A percentile compares a stretch with the other conserved stretches of the same genome.
These are phyloP conservation scores for Salvelinus sp. DNA, from an alignment of 2,113 vertebrate species.

Conservation along the genomic window DNA sequence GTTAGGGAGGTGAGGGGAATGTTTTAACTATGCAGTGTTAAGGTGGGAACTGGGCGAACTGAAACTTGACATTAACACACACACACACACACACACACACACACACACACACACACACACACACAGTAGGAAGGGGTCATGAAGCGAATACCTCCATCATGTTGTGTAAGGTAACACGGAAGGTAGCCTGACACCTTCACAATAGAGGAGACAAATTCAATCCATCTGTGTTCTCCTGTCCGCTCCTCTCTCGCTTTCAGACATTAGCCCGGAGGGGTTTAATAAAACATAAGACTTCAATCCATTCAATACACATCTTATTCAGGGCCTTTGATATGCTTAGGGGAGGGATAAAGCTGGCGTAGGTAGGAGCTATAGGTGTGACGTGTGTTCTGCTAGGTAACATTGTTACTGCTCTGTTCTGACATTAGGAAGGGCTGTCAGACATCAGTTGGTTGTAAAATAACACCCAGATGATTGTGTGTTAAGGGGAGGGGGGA, in stretches of 20 bases:
- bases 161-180: background rate
- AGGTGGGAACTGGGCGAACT: slow-evolving; percentile 52
- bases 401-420: background rate
- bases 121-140: slow-evolving; percentile 11
- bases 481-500: background rate
- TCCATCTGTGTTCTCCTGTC: slow-evolving; percentile 44
- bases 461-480: slow-evolving; percentile 37
- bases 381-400: slow-evolving; percentile 23
- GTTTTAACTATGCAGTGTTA: slow-evolving; percentile 38
- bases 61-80: slow-evolving; percentile 59
- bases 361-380: slow-evolving; percentile 33
- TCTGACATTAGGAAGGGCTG: slow-evolving; percentile 9
- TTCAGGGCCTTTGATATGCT: slow-evolving; percentile 57
- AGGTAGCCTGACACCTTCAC: slow-evolving; percentile 38
- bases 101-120: slow-evolving; percentile 24
- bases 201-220: slow-evolving; percentile 50
- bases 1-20: slow-evolving; percentile 38
- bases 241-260: slow-evolving; percentile 5
- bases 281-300: slow-evolving; percentile 48
- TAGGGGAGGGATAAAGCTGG: slow-evolving; percentile 40
- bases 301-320: slow-evolving; percentile 37
- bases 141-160: slow-evolving; percentile 14
- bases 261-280: slow-evolving; percentile 45
- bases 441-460: slow-evolving; percentile 40
- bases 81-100: slow-evolving; percentile 19